Percentiles rank a stretch among this genome's conserved stretches.
Evolutionary conservation across 2,888 invertebrate species (phyloP).

Genomic region (Maniola hyperantus): DNA sequence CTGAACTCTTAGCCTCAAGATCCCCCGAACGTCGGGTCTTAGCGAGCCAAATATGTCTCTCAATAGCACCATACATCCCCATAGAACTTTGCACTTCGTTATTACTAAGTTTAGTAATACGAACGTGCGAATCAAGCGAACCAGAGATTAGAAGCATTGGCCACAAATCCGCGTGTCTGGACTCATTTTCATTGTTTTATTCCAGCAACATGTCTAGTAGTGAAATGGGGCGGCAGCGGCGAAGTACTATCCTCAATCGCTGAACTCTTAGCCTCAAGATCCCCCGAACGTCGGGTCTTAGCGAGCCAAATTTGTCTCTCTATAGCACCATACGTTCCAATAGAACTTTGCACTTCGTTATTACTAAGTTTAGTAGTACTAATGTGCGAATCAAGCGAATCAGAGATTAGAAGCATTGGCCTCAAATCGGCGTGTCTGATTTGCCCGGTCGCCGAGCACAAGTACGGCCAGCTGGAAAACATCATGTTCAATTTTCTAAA

Average conservation of each 20-base stretch:
- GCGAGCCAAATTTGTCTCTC: constrained; percentile 74
- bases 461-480: constrained; percentile 71
- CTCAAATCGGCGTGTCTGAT: constrained; percentile 70
- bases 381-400: constrained; percentile 76
- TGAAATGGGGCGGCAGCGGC: constrained; percentile 76
- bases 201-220: constrained; percentile 72
- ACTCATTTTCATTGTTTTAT: too few relatives aligned
- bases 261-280: constrained; percentile 66
- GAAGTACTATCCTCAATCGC: constrained; percentile 74
- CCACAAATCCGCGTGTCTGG: constrained; percentile 66
- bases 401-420: constrained; percentile 66
- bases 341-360: constrained; percentile 74
- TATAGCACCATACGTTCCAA: constrained; percentile 71
- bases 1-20: constrained; percentile 67
- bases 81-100: constrained; percentile 75
- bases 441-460: constrained; percentile 72
- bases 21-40: constrained; percentile 65
- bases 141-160: constrained; percentile 67
- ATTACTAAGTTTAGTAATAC: constrained; percentile 65
- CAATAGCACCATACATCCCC: constrained; percentile 73
- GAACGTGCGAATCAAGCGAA: constrained; percentile 49
- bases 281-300: constrained; percentile 63
- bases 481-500: constrained; percentile 71
- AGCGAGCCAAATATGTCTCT: constrained; percentile 73
- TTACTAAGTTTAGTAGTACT: constrained; percentile 71